These are phyloP conservation scores for Luperina nickerlii DNA, from an alignment of 2,888 invertebrate species.

Conservation along the genomic window DNA sequence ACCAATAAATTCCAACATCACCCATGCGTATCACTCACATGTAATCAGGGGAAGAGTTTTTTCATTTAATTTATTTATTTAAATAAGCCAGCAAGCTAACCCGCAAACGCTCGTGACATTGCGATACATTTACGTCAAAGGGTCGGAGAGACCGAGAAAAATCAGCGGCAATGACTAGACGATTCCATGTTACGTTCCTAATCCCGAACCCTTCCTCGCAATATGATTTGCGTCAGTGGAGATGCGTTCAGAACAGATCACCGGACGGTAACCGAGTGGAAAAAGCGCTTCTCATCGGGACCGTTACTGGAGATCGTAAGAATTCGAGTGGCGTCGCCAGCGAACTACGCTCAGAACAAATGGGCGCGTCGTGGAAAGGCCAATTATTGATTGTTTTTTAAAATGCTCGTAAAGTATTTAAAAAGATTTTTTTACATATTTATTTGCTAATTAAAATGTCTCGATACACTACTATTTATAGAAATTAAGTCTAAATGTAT, in stretches of 20 bases:
- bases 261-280: slow-evolving; percentile 89
- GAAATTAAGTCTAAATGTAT: neutral
- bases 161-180: slow-evolving; percentile 86
- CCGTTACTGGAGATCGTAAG: slow-evolving; percentile 78
- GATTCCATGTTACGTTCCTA: slow-evolving; percentile 81
- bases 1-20: neutral
- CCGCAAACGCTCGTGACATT: slow-evolving; percentile 69
- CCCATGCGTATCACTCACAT: neutral
- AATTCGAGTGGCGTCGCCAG: slow-evolving; percentile 79
- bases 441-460: neutral
- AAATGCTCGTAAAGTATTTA: neutral
- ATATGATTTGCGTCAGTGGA: slow-evolving; percentile 90
- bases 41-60: neutral
- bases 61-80: slow-evolving; percentile 30
- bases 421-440: neutral
- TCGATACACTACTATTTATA: neutral
- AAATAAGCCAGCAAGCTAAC: slow-evolving; percentile 56
- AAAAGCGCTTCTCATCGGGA: slow-evolving; percentile 89
- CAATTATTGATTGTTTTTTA: slow-evolving; percentile 56
- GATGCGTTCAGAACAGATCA: slow-evolving; percentile 89
- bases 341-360: slow-evolving; percentile 60
- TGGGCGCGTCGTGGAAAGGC: slow-evolving; percentile 36
- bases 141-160: slow-evolving; percentile 78
- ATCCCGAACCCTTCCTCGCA: slow-evolving; percentile 89
- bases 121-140: slow-evolving; percentile 66